Conservation (phyloP, 2,797 vertebrate species). For the Bradypodion pumilum region DNA sequence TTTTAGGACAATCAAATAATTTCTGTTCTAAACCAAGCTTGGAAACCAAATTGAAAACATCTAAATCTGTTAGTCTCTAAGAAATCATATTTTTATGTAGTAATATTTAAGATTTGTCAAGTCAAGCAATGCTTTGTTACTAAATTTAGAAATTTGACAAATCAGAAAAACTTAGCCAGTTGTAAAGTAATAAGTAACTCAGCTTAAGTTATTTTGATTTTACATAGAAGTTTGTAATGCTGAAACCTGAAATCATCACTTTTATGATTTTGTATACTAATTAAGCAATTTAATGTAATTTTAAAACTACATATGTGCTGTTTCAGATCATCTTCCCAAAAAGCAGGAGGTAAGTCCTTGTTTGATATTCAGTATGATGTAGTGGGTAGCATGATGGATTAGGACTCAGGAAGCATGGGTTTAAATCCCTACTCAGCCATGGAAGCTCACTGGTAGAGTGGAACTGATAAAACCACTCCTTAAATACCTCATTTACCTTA, state of each 20-base stretch:
- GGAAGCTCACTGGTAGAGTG: too few species aligned
- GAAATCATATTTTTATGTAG: background rate
- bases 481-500: too few species aligned
- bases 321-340: slow-evolving; percentile 84
- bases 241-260: slow-evolving; percentile 1
- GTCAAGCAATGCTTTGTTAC: background rate
- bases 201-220: background rate
- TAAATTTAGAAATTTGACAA: background rate
- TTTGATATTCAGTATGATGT: too few species aligned
- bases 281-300: background rate
- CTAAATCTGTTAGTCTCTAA: background rate
- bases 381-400: too few species aligned
- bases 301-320: slow-evolving; percentile 36
- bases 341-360: slow-evolving; percentile 80
- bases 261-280: background rate
- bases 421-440: too few species aligned
- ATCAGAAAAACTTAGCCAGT: background rate
- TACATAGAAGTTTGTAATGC: background rate
- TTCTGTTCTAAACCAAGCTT: background rate
- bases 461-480: too few species aligned
- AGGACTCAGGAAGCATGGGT: too few species aligned
- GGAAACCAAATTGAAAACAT: background rate
- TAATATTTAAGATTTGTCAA: background rate
- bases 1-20: background rate
- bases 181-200: background rate